phyloP scores from a whole-genome alignment of 1,140 invertebrate species.

The Heliconius eleuchia region DNA sequence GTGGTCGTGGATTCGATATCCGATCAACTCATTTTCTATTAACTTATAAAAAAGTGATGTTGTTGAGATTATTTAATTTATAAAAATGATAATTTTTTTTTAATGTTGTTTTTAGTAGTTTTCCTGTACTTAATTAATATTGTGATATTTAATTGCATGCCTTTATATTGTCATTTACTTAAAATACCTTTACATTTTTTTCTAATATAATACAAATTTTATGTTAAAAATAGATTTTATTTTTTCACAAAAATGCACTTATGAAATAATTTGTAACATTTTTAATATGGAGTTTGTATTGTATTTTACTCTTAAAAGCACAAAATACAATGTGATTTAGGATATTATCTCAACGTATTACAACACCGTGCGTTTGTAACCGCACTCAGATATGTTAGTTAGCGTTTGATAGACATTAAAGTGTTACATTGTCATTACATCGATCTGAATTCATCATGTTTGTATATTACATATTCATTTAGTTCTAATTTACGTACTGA shows the following conservation, averaged over 20 bases:
- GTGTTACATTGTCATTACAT: neutral
- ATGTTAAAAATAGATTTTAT: neutral
- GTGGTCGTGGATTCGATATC: neutral
- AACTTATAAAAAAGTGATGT: neutral
- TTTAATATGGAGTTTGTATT: neutral
- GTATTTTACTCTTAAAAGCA: neutral
- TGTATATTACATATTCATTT: too few species aligned
- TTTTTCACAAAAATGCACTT: neutral
- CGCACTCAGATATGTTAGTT: neutral
- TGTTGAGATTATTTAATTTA: neutral
- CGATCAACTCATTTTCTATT: neutral
- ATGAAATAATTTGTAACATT: neutral
- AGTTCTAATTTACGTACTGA: too few species aligned
- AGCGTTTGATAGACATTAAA: neutral
- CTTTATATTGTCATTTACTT: neutral
- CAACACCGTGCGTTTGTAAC: neutral
- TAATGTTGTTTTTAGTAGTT: neutral
- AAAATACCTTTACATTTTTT: neutral
- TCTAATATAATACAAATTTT: neutral
- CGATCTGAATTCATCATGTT: neutral
- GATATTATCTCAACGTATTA: neutral
- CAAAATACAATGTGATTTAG: neutral
- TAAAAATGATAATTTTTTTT: neutral
- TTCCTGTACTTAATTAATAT: neutral
- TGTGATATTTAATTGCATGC: neutral